Percentiles rank a stretch among this genome's conserved stretches.
Evolutionary conservation across 2,888 invertebrate genomes (phyloP).

Genomic region (Poecilus cupreus): DNA sequence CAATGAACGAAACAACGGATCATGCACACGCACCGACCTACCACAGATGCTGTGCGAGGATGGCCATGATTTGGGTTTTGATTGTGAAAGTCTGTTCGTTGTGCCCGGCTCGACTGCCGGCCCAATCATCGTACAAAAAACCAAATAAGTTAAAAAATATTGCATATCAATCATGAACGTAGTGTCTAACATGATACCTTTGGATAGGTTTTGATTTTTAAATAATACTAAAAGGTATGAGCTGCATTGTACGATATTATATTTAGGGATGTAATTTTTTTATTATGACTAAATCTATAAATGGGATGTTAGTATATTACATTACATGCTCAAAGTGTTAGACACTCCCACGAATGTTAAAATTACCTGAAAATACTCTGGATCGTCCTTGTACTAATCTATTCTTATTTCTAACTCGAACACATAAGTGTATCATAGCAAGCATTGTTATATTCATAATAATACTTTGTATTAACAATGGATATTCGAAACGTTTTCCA

Average conservation of each 20-base stretch:
- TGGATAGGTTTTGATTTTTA: neutral
- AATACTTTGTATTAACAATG: conserved; percentile 95
- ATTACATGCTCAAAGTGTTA: conserved; percentile 18
- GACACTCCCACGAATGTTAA: neutral
- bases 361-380: conserved; percentile 88
- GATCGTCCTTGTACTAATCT: conserved; percentile 85
- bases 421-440: conserved; percentile 94
- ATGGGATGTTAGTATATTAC: too few species aligned
- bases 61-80: conserved; percentile 69
- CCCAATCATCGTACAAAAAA: conserved; percentile 62
- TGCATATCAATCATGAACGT: too few species aligned
- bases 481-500: conserved; percentile 97
- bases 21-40: conserved; percentile 67
- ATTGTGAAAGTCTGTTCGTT: conserved; percentile 71
- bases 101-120: conserved; percentile 71
- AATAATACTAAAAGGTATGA: conserved; percentile 21
- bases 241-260: too few species aligned
- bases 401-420: conserved; percentile 87
- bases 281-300: too few species aligned
- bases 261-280: too few species aligned
- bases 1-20: conserved; percentile 35
- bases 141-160: conserved; percentile 59
- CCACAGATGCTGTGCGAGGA: conserved; percentile 72
- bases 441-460: conserved; percentile 99
- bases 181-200: too few species aligned